phyloP scores from a whole-genome alignment of 2,797 vertebrate genomes.

The Chiropotes sagulatus region DNA sequence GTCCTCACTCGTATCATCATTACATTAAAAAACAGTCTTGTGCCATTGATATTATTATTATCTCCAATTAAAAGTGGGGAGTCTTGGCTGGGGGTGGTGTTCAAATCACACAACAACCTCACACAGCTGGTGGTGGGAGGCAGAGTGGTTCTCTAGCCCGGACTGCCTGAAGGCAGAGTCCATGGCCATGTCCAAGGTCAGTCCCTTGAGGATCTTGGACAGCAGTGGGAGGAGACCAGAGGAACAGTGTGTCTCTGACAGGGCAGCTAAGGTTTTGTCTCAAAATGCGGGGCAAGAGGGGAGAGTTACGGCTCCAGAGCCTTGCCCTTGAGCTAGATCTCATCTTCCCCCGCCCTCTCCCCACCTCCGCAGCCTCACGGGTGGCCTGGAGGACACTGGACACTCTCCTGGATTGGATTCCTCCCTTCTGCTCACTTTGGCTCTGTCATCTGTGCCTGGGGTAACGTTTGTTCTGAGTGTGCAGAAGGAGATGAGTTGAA shows the following conservation, averaged over 20 bases:
- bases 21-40: not conserved
- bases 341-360: not conserved
- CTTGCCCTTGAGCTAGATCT: not conserved
- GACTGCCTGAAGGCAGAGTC: not conserved
- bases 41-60: rapidly evolving
- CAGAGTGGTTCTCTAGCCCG: not conserved
- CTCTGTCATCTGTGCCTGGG: not conserved
- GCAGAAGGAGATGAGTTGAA: not conserved
- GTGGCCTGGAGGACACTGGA: not conserved
- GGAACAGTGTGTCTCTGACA: not conserved
- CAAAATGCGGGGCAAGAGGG: rapidly evolving
- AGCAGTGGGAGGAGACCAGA: not conserved
- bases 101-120: not conserved
- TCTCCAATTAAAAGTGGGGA: not conserved
- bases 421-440: not conserved
- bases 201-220: not conserved
- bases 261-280: not conserved
- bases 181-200: conserved; percentile 10
- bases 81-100: not conserved
- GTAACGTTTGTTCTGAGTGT: not conserved
- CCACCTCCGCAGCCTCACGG: not conserved
- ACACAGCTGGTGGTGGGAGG: not conserved
- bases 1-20: not conserved
- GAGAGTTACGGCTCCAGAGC: not conserved
- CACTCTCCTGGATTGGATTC: not conserved